phyloP scores from a whole-genome alignment of 2,797 vertebrate species.

The Poeciliopsis presidionis region DNA sequence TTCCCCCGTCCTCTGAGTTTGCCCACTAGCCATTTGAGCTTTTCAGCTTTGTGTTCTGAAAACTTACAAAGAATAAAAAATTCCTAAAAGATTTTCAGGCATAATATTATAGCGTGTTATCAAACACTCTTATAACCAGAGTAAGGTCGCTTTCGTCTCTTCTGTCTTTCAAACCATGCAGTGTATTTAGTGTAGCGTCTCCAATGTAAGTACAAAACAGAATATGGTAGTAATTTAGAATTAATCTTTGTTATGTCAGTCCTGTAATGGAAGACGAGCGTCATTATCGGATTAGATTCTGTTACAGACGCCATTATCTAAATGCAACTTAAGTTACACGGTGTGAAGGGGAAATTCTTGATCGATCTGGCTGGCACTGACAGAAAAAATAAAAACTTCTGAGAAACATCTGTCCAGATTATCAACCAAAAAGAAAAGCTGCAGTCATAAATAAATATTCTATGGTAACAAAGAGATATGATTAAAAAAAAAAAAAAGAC shows the following conservation, averaged over 20 bases:
- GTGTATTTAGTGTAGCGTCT: not conserved
- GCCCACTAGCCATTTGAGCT: not conserved
- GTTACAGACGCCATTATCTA: constrained; percentile 3
- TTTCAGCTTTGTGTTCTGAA: not conserved
- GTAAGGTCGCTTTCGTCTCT: not conserved
- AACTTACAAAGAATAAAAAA: not conserved
- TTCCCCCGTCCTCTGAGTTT: not conserved
- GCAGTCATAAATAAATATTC: not conserved
- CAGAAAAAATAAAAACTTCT: not conserved
- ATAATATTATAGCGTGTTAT: not conserved
- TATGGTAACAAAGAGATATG: not conserved
- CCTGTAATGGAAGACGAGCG: not conserved
- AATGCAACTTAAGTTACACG: not conserved
- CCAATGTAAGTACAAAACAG: not conserved
- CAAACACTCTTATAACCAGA: not conserved
- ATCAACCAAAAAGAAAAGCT: not conserved
- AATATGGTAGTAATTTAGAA: not conserved
- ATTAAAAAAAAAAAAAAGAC: too few species aligned
- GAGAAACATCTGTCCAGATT: not conserved
- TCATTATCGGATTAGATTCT: not conserved
- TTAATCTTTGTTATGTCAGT: constrained; percentile 5
- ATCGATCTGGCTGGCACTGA: not conserved
- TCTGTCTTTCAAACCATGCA: not conserved
- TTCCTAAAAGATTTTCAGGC: not conserved
- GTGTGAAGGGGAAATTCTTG: not conserved